Percentiles rank a stretch among this genome's conserved stretches.
phyloP scores from a whole-genome alignment of 2,113 vertebrate genomes.

The Semnopithecus entellus region DNA sequence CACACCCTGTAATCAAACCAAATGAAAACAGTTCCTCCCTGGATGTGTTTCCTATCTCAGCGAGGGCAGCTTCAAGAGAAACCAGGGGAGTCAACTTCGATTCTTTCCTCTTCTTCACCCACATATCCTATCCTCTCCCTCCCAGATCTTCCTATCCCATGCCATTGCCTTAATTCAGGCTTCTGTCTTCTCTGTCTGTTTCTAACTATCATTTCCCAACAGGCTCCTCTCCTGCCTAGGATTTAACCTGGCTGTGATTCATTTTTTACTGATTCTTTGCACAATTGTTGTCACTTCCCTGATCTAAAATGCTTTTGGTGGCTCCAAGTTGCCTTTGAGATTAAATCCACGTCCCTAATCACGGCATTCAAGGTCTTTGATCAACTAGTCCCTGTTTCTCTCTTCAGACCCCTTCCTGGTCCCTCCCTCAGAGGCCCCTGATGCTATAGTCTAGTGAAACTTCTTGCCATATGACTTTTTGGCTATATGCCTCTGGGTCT shows the following conservation, averaged over 20 bases:
- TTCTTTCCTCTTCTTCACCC: too few species aligned
- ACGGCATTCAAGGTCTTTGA: not conserved
- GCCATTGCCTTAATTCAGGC: not conserved
- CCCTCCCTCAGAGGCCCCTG: accelerated
- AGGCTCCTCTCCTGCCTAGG: not conserved
- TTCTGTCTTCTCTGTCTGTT: not conserved
- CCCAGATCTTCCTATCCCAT: not conserved
- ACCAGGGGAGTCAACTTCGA: not conserved
- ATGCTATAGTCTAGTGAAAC: not conserved
- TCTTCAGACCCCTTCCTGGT: not conserved
- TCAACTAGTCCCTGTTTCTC: not conserved
- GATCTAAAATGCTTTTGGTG: not conserved
- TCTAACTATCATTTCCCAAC: not conserved
- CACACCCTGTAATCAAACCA: not conserved
- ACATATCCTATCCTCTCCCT: not conserved
- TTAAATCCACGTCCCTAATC: not conserved
- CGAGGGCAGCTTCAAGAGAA: not conserved
- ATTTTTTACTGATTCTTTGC: not conserved
- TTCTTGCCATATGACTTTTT: not conserved
- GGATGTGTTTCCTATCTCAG: not conserved
- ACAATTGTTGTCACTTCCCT: not conserved
- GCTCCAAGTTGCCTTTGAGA: not conserved
- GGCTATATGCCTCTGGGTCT: not conserved
- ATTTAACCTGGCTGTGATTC: not conserved
- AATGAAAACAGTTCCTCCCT: not conserved